These are phyloP conservation scores for Urechis unicinctus DNA, from an alignment of 2,888 invertebrate genomes.

Conservation along the genomic window DNA sequence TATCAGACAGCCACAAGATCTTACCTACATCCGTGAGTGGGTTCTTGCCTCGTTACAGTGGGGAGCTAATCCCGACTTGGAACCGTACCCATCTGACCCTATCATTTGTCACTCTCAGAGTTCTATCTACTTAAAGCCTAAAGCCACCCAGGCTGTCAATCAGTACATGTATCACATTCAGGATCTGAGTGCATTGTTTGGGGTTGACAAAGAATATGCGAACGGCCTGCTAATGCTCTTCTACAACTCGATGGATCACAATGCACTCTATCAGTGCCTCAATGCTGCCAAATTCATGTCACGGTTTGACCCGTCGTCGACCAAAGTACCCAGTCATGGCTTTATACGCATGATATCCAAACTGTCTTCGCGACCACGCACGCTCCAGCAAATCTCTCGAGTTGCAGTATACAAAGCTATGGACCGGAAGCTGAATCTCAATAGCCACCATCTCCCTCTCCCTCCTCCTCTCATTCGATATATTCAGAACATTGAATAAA, in stretches of 20 bases:
- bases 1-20: constrained; percentile 60
- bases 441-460: constrained; percentile 63
- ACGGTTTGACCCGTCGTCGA: constrained; percentile 54
- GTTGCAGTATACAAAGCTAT: constrained; percentile 65
- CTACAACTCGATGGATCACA: constrained; percentile 60
- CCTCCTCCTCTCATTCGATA: constrained; percentile 66
- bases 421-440: constrained; percentile 60
- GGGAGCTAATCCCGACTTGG: constrained; percentile 68
- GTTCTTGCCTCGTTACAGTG: constrained; percentile 67
- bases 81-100: constrained; percentile 54
- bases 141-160: constrained; percentile 54
- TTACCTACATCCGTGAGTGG: constrained; percentile 65
- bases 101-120: constrained; percentile 56
- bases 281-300: constrained; percentile 59
- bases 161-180: constrained; percentile 65
- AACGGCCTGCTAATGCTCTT: constrained; percentile 58
- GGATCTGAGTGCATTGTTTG: constrained; percentile 56
- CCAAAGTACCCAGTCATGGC: constrained; percentile 44
- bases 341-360: constrained; percentile 56
- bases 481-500: constrained; percentile 61
- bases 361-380: constrained; percentile 63
- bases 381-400: constrained; percentile 67
- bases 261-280: constrained; percentile 64
- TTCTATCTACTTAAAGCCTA: constrained; percentile 55
- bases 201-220: constrained; percentile 62